Base-by-base conservation (phyloP, 2,888 invertebrate genomes). In the Bruchidius siliquastri region DNA sequence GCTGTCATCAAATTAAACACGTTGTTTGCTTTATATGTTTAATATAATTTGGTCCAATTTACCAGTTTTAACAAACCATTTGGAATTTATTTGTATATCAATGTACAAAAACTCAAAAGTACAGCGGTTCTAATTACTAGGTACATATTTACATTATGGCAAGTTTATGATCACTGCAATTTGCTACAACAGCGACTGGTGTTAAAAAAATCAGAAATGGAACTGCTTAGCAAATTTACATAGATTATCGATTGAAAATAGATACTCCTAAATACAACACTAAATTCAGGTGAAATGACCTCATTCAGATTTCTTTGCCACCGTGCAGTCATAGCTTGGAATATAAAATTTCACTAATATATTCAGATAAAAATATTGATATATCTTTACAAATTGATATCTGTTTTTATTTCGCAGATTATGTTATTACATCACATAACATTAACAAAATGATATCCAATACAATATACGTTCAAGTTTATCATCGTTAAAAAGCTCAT, bases 21-120 rank as follows among this genome's bases (percentile, higher is more conserved):
- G 6, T 1, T 22, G 20, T 21, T 68, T 68, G 68, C 20, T 68
- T 32, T 73, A 71, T 71, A n/a, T n/a, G 67, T 74, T 72, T 74
- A 72, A 72, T 73, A 72, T 73, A 68, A 72, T 71, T 81, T 81
- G 81, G 81, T 81, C 81, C 81, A 80, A 78, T 79, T 81, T 78
- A 81, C 81, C 81, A 81, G 80, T 80, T 77, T 79, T 77, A 81
- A 82, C 80, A 81, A 81, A 79, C 76, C 77, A 77, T 75, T 76
- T 49, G 21, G 74, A 73, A 26, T 72, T 69, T 20, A 70, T 68
- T 71, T 21, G 18, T 67, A 71, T 75, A 76, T 77, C 74, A 76
- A 77, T 75, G 78, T 79, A 78, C 75, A 78, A 79, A 77, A 78
- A 78, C 76, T 70, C 68, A 78, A 77, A 77, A 74, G 75, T 73